These are phyloP conservation scores for Corythaixoides concolor DNA, from an alignment of 2,113 vertebrate species.

Conservation along the genomic window DNA sequence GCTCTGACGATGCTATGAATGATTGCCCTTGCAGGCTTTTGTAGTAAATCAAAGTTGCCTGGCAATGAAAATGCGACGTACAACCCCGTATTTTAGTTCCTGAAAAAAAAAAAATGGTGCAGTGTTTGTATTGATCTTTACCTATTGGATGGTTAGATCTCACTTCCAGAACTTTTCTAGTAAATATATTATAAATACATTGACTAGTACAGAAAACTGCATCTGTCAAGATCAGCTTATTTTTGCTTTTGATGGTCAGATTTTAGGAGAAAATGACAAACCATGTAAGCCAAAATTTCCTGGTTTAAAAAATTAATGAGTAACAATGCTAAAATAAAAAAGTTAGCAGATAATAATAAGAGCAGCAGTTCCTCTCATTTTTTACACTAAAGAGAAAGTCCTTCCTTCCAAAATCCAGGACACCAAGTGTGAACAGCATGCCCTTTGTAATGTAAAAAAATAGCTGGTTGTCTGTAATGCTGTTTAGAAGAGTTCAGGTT, in stretches of 20 bases:
- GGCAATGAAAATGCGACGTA: not conserved
- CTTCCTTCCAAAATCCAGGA: not conserved
- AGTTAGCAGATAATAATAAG: not conserved
- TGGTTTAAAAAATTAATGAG: not conserved
- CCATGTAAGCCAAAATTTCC: not conserved
- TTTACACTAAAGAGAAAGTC: not conserved
- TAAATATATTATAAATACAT: not conserved
- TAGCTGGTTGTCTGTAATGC: not conserved
- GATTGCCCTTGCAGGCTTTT: not conserved
- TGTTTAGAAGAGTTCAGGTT: constrained; percentile 7
- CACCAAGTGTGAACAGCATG: not conserved
- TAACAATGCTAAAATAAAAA: not conserved
- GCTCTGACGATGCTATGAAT: not conserved
- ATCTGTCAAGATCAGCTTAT: not conserved
- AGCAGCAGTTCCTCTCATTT: not conserved
- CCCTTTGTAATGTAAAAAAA: constrained; percentile 9
- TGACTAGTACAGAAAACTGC: not conserved
- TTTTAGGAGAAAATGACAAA: constrained; percentile 26
- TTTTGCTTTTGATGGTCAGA: constrained; percentile 3
- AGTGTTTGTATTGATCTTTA: not conserved
- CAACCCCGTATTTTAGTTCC: not conserved
- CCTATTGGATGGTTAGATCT: not conserved
- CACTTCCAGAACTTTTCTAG: not conserved
- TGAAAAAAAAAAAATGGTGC: not conserved
- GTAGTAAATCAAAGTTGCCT: not conserved